These are phyloP conservation scores for Xestia c-nigrum DNA, from an alignment of 2,888 invertebrate genomes.

Conservation along the genomic window DNA sequence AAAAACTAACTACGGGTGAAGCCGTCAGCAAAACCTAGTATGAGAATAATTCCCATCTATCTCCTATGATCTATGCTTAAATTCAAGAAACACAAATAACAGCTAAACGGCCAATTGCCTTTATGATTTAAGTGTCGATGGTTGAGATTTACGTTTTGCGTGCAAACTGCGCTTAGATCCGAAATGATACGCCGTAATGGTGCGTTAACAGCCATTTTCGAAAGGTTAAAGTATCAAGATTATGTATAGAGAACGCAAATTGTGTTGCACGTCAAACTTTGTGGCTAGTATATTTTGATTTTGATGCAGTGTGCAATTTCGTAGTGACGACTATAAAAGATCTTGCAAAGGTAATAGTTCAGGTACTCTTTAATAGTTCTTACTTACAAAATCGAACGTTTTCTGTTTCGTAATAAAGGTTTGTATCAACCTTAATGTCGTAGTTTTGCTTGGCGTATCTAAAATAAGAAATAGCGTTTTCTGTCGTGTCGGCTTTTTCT, in stretches of 20 bases:
- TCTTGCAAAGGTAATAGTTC: background rate
- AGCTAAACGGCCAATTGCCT: conserved; percentile 44
- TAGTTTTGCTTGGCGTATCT: background rate
- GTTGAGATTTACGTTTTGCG: conserved; percentile 60
- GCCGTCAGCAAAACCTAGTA: background rate
- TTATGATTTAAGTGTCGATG: conserved; percentile 58
- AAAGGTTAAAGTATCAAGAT: conserved; percentile 58
- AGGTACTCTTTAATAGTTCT: background rate
- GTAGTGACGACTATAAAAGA: conserved; percentile 6
- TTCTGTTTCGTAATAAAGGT: background rate
- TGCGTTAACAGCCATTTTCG: conserved; percentile 55
- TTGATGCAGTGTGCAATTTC: conserved; percentile 40
- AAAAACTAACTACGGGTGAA: background rate
- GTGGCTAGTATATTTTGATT: conserved; percentile 37
- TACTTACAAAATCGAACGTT: background rate
- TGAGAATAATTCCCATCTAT: conserved; percentile 40
- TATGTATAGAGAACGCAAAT: conserved; percentile 48
- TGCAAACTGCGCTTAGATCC: conserved; percentile 56
- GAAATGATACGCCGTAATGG: conserved; percentile 59
- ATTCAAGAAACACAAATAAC: conserved; percentile 50
- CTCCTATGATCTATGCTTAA: conserved; percentile 26
- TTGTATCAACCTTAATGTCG: background rate
- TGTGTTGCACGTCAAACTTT: conserved; percentile 49
- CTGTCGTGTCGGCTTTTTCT: background rate
- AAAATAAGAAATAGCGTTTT: background rate